Percentiles rank a stretch among this genome's conserved stretches.
Conservation (phyloP, 2,888 invertebrate genomes). For the Hydroisotoma schaefferi region DNA sequence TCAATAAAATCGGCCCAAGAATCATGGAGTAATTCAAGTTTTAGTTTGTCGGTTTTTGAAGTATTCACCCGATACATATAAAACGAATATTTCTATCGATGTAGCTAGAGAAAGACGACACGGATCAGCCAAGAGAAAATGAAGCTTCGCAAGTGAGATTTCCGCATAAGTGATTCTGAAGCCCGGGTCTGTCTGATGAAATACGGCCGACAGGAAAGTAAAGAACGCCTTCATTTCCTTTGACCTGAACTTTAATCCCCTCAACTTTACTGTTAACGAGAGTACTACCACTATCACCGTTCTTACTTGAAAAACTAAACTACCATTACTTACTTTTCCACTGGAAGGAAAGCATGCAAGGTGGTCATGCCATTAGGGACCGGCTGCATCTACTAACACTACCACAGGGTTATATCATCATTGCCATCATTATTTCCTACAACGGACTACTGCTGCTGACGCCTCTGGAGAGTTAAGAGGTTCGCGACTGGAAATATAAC, state of each 20-base stretch:
- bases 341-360: neutral
- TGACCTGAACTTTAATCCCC: constrained; percentile 12
- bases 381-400: too few relatives aligned
- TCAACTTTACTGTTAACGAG: neutral
- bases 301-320: neutral
- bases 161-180: constrained; percentile 5
- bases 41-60: neutral
- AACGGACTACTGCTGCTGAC: too few relatives aligned
- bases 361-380: too few relatives aligned
- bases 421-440: too few relatives aligned
- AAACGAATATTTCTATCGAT: too few relatives aligned
- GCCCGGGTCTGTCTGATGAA: neutral
- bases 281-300: neutral
- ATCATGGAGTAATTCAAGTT: neutral
- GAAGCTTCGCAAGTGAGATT: neutral
- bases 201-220: constrained; percentile 8
- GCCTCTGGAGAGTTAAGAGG: too few relatives aligned
- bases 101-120: neutral
- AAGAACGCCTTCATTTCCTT: constrained; percentile 7
- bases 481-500: too few relatives aligned
- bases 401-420: too few relatives aligned
- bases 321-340: neutral
- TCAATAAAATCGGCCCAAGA: neutral
- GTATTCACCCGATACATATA: too few relatives aligned
- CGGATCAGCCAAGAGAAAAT: neutral